These are phyloP conservation scores for Molossus molossus DNA, from an alignment of 2,797 vertebrate genomes.

Conservation along the genomic window DNA sequence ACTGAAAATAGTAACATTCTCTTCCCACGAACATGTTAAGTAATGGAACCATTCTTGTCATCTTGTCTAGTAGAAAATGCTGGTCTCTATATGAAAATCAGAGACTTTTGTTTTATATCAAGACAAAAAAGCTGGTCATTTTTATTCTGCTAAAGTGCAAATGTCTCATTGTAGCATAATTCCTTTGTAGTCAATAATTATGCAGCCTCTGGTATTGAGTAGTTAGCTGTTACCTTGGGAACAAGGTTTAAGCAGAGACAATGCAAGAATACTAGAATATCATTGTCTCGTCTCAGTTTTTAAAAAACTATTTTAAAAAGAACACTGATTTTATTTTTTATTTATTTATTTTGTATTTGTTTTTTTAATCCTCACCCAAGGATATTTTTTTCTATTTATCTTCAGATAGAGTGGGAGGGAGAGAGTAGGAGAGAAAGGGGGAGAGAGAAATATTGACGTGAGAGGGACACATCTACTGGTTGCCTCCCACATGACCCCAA, in stretches of 20 bases:
- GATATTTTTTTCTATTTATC: no score
- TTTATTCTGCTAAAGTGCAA: constrained; percentile 19
- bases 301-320: neutral
- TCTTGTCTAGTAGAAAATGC: constrained; percentile 30
- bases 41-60: constrained; percentile 51
- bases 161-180: constrained; percentile 75
- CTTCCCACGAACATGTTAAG: constrained; percentile 17
- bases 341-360: no score
- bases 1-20: constrained; percentile 64
- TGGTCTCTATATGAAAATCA: neutral
- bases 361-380: no score
- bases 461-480: no score
- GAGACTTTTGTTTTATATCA: constrained; percentile 73
- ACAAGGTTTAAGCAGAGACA: constrained; percentile 87
- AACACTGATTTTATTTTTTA: no score
- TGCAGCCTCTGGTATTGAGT: constrained; percentile 89
- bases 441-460: no score
- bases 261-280: constrained; percentile 83
- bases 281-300: constrained; percentile 64
- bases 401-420: no score
- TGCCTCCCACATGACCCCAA: no score
- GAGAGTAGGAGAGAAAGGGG: no score
- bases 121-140: constrained; percentile 63
- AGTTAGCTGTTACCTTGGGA: constrained; percentile 92
- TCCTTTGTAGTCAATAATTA: constrained; percentile 84